phyloP scores from a whole-genome alignment of 2,888 invertebrate genomes.

The Tricholauxania praeusta region DNA sequence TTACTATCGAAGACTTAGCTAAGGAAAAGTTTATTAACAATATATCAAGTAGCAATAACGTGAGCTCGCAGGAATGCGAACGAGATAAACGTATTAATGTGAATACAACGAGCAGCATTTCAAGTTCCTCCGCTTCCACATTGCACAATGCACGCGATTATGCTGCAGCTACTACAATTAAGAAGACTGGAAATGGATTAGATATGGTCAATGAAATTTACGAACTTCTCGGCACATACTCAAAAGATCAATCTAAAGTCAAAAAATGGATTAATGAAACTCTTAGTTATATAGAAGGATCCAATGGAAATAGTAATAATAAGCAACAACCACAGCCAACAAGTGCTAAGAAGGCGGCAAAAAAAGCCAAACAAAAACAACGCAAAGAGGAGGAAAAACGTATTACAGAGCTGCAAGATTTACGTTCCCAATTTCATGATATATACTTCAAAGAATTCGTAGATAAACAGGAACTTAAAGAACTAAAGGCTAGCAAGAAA shows the following conservation, averaged over 20 bases:
- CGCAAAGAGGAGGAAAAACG: slow-evolving; percentile 66
- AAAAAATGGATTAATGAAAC: slow-evolving; percentile 66
- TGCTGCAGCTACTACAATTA: slow-evolving; percentile 47
- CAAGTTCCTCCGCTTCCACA: slow-evolving; percentile 11
- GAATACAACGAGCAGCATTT: background rate
- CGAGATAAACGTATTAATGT: background rate
- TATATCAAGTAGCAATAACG: background rate
- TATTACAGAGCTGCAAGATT: slow-evolving; percentile 62
- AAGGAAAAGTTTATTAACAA: background rate
- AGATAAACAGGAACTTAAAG: slow-evolving; percentile 62
- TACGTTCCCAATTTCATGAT: slow-evolving; percentile 64
- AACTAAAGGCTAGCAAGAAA: slow-evolving; percentile 60
- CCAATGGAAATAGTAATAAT: slow-evolving; percentile 47
- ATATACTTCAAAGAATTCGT: slow-evolving; percentile 66
- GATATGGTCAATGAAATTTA: slow-evolving; percentile 63
- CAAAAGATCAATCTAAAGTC: slow-evolving; percentile 59
- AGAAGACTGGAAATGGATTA: slow-evolving; percentile 48
- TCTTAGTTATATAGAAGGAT: slow-evolving; percentile 64
- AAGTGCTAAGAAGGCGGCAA: slow-evolving; percentile 67
- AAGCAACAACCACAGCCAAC: slow-evolving; percentile 60
- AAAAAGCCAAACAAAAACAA: slow-evolving; percentile 67
- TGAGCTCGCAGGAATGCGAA: background rate
- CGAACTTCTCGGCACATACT: slow-evolving; percentile 60
- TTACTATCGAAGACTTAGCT: slow-evolving; percentile 4
- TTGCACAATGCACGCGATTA: slow-evolving; percentile 31